Conservation (phyloP, 2,888 invertebrate species). For the Xylophagus ater region DNA sequence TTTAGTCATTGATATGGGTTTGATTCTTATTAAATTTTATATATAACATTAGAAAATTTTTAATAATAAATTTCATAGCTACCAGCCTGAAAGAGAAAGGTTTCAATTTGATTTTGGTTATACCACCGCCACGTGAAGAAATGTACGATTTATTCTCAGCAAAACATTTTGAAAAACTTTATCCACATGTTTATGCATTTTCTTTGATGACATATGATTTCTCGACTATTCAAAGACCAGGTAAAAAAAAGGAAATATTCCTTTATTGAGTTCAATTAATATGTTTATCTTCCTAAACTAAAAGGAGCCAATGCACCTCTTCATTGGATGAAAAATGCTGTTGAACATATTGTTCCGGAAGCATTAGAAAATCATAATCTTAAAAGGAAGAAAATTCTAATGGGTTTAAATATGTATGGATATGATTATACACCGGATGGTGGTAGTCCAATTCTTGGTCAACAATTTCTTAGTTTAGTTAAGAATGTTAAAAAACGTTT, state of each 20-base stretch:
- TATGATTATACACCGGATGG: constrained; percentile 74
- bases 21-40: background rate
- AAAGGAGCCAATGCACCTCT: constrained; percentile 80
- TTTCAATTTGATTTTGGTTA: constrained; percentile 59
- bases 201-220: constrained; percentile 97
- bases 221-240: constrained; percentile 69
- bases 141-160: constrained; percentile 56
- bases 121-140: constrained; percentile 56
- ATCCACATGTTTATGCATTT: constrained; percentile 68
- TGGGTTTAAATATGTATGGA: constrained; percentile 91
- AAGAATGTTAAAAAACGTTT: constrained; percentile 65
- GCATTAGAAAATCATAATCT: constrained; percentile 37
- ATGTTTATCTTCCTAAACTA: background rate
- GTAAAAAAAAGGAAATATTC: constrained; percentile 32
- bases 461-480: constrained; percentile 65
- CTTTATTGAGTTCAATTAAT: constrained; percentile 5
- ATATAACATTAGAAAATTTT: background rate
- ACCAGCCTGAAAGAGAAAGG: constrained; percentile 45
- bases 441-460: constrained; percentile 70
- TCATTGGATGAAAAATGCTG: constrained; percentile 66
- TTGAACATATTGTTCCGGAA: constrained; percentile 59
- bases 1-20: constrained; percentile 53
- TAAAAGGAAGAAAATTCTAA: constrained; percentile 64
- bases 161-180: constrained; percentile 65
- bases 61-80: constrained; percentile 32